These are phyloP conservation scores for Acanthurus lineatus DNA, from an alignment of 2,797 vertebrate species.

Conservation along the genomic window DNA sequence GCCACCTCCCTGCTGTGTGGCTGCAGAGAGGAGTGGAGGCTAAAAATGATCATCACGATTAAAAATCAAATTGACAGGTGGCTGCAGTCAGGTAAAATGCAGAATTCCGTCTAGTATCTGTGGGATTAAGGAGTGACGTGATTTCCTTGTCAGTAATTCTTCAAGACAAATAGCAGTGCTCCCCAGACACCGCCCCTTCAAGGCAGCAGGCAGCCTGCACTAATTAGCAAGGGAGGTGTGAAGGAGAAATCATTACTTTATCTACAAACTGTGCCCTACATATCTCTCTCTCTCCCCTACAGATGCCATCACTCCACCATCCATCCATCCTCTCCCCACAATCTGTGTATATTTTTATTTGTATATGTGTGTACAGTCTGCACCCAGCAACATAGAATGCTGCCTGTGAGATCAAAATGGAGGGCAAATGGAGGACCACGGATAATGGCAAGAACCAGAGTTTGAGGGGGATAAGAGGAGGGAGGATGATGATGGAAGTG, in stretches of 20 bases:
- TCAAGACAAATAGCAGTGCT: slow-evolving; percentile 84
- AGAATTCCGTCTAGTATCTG: slow-evolving; percentile 73
- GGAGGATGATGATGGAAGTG: slow-evolving; percentile 45
- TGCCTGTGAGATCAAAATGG: slow-evolving; percentile 49
- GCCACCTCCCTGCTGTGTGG: slow-evolving; percentile 46
- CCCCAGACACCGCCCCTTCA: slow-evolving; percentile 76
- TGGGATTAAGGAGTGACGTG: slow-evolving; percentile 76
- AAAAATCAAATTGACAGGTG: slow-evolving; percentile 83
- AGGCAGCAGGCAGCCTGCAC: slow-evolving; percentile 80
- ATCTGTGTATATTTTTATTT: slow-evolving; percentile 42
- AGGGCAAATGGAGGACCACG: slow-evolving; percentile 37
- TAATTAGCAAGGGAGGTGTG: slow-evolving; percentile 88
- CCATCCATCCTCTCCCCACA: slow-evolving; percentile 50
- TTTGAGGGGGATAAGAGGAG: slow-evolving; percentile 11
- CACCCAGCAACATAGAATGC: slow-evolving; percentile 11
- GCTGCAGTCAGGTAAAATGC: slow-evolving; percentile 76
- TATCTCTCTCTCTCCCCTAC: slow-evolving; percentile 56
- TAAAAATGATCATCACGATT: slow-evolving; percentile 82
- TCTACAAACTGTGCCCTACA: slow-evolving; percentile 81
- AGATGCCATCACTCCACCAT: slow-evolving; percentile 66
- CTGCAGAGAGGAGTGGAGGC: slow-evolving; percentile 56
- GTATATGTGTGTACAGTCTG: slow-evolving; percentile 40
- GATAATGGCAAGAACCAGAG: slow-evolving; percentile 23
- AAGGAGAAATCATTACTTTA: slow-evolving; percentile 88
- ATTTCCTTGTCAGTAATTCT: slow-evolving; percentile 84